Conservation (phyloP, 2,888 invertebrate genomes). For the Mayetiola destructor region DNA sequence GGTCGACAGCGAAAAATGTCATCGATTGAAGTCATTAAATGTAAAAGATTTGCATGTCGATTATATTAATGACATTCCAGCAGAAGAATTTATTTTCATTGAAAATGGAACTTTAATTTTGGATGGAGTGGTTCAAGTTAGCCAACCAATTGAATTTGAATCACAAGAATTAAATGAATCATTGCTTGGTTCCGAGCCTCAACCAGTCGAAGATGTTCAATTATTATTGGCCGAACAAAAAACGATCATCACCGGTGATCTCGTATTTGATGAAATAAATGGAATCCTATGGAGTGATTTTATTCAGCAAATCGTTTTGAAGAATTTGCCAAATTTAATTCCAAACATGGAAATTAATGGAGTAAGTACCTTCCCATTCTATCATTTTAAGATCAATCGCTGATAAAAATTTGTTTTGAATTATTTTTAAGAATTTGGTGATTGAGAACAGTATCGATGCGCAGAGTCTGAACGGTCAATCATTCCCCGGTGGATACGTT, state of each 20-base stretch:
- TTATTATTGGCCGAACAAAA: slow-evolving; percentile 14
- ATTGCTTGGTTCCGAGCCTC: slow-evolving; percentile 17
- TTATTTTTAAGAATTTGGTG: slow-evolving; percentile 31
- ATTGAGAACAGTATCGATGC: slow-evolving; percentile 28
- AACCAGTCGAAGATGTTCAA: slow-evolving; percentile 14
- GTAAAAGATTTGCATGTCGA: slow-evolving; percentile 27
- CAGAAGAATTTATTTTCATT: slow-evolving; percentile 24
- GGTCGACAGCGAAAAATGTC: slow-evolving; percentile 22
- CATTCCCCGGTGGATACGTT: slow-evolving; percentile 41
- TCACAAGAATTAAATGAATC: slow-evolving; percentile 13
- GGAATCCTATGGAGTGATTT: slow-evolving; percentile 36
- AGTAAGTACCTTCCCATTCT: slow-evolving; percentile 29
- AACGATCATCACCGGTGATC: slow-evolving; percentile 23
- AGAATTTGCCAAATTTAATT: slow-evolving; percentile 31
- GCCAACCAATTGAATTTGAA: slow-evolving; percentile 22
- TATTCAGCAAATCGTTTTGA: slow-evolving; percentile 35
- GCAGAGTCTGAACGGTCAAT: slow-evolving; percentile 35
- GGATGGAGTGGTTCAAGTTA: slow-evolving; percentile 25
- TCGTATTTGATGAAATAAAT: slow-evolving; percentile 33
- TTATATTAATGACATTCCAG: slow-evolving; percentile 25
- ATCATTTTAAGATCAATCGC: slow-evolving; percentile 15
- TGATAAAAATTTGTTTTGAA: slow-evolving; percentile 16
- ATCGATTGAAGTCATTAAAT: slow-evolving; percentile 19
- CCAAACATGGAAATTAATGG: slow-evolving; percentile 35
- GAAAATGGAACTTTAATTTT: slow-evolving; percentile 24